Percentiles rank a stretch among this genome's conserved stretches.
Conservation (phyloP, 2,113 vertebrate species). For the Cyanoliseus patagonus region DNA sequence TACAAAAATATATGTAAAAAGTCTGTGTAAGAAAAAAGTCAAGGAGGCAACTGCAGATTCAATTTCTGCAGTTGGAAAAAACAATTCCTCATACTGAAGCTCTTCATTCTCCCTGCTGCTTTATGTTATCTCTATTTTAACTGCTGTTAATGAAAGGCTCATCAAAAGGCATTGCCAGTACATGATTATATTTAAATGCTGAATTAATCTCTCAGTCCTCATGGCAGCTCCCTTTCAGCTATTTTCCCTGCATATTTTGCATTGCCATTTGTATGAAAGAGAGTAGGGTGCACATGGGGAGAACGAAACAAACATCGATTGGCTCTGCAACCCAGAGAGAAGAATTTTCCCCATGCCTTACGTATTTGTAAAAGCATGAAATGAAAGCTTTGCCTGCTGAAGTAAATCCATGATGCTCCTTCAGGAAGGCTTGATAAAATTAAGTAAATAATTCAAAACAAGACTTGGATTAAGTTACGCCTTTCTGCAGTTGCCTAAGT, state of each 20-base stretch:
- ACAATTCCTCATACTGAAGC: not conserved
- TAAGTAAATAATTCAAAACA: not conserved
- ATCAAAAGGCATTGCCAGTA: constrained; percentile 17
- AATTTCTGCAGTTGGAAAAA: constrained; percentile 3
- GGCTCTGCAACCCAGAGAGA: not conserved
- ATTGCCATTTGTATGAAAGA: not conserved
- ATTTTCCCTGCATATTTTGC: not conserved
- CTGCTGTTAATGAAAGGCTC: constrained; percentile 50
- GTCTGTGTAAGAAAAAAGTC: not conserved
- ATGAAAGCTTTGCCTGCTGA: not conserved
- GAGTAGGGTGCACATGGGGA: not conserved
- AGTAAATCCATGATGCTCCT: not conserved
- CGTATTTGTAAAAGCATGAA: not conserved
- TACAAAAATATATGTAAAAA: constrained; percentile 2
- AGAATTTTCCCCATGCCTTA: not conserved
- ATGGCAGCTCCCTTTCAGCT: not conserved
- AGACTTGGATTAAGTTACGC: not conserved
- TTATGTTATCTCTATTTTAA: constrained; percentile 47
- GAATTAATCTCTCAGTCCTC: not conserved
- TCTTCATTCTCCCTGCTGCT: constrained; percentile 29
- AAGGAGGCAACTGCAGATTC: constrained; percentile 3
- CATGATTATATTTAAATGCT: constrained; percentile 19
- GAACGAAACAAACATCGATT: not conserved
- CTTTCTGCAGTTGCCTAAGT: not conserved
- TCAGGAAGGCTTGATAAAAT: not conserved